Percentiles rank a stretch among this genome's conserved stretches.
Conservation (phyloP, 2,797 vertebrate species). For the Sphenopsis melanotis region DNA sequence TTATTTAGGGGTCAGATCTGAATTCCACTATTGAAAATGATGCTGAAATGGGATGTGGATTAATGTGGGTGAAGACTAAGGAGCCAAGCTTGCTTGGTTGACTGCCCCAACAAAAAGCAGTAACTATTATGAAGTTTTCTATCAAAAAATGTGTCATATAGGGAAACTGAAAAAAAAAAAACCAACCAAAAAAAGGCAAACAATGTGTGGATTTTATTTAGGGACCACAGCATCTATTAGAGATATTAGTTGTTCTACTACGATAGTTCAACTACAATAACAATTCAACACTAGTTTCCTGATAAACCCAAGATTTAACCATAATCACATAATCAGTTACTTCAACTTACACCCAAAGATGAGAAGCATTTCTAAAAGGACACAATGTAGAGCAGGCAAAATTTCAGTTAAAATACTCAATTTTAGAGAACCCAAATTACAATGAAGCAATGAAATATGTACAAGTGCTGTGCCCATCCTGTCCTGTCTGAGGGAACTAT, state of each 20-base stretch:
- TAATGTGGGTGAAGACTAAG: background rate
- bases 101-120: background rate
- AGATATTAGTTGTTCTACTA: background rate
- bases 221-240: background rate
- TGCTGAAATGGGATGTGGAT: background rate
- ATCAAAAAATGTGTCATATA: background rate
- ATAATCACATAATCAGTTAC: background rate
- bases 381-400: background rate
- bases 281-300: background rate
- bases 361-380: background rate
- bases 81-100: background rate
- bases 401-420: background rate
- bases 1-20: background rate
- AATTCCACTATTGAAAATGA: background rate
- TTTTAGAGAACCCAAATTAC: background rate
- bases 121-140: background rate
- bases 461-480: background rate
- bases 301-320: background rate
- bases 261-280: background rate
- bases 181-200: background rate
- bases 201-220: background rate
- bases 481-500: background rate
- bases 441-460: background rate
- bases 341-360: background rate
- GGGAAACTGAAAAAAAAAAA: background rate